Percentiles rank a stretch among this genome's conserved stretches.
phyloP scores from a whole-genome alignment of 2,888 invertebrate species.

The Nemotelus nigrinus region DNA sequence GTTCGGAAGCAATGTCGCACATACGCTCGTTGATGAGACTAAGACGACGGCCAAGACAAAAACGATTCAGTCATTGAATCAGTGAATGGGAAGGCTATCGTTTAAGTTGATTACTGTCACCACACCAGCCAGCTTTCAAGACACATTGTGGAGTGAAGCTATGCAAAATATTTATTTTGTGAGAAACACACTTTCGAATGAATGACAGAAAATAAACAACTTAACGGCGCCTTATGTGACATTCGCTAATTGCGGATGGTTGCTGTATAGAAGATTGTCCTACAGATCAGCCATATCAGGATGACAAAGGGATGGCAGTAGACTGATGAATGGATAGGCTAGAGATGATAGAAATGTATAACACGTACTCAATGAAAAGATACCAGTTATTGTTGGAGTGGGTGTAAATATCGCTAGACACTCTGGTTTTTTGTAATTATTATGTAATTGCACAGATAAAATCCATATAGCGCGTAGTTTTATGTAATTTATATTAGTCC shows the following conservation, averaged over 20 bases:
- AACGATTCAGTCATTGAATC: constrained; percentile 24
- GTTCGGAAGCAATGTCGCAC: constrained; percentile 10
- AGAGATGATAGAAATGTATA: too few species aligned
- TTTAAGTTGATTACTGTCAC: constrained; percentile 28
- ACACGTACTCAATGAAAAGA: too few species aligned
- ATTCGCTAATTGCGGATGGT: constrained; percentile 18
- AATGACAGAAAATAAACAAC: constrained; percentile 16
- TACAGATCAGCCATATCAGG: too few species aligned
- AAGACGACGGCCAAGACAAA: constrained; percentile 14
- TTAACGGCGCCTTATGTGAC: constrained; percentile 24
- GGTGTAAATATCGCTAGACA: too few species aligned
- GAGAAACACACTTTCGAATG: constrained; percentile 5
- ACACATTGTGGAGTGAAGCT: constrained; percentile 22
- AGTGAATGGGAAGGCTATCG: constrained; percentile 23
- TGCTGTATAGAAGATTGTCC: background rate
- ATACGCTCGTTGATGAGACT: background rate
- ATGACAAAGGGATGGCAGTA: too few species aligned
- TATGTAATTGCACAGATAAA: too few species aligned
- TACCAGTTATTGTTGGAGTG: too few species aligned
- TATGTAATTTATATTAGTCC: too few species aligned
- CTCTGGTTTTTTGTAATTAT: too few species aligned
- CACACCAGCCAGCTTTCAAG: background rate
- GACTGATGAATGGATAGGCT: too few species aligned
- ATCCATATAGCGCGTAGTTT: too few species aligned
- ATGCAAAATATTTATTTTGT: constrained; percentile 30